Evolutionary conservation across 2,888 invertebrate species (phyloP).

Genomic region (Aelia acuminata): DNA sequence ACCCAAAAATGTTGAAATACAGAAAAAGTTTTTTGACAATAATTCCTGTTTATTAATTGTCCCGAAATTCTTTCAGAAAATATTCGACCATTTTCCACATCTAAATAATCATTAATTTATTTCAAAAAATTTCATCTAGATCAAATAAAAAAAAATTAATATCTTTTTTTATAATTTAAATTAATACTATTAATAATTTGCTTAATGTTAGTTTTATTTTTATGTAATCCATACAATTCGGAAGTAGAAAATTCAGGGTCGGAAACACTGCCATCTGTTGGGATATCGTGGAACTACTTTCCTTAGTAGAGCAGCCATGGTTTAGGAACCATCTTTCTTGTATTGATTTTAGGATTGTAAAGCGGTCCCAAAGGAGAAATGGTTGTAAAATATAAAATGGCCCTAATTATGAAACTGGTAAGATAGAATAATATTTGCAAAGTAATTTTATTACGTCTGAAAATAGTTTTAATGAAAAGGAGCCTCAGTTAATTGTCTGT

Average conservation of each 20-base stretch:
- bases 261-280: conserved; percentile 19
- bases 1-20: too few relatives aligned
- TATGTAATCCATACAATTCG: too few relatives aligned
- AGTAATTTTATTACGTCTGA: not conserved
- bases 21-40: too few relatives aligned
- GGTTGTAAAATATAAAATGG: not conserved
- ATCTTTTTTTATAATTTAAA: too few relatives aligned
- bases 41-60: too few relatives aligned
- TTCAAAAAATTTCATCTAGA: too few relatives aligned
- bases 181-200: too few relatives aligned
- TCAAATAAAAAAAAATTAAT: too few relatives aligned
- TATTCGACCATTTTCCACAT: too few relatives aligned
- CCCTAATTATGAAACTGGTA: not conserved
- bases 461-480: not conserved
- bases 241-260: not conserved
- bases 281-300: not conserved
- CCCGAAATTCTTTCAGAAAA: too few relatives aligned
- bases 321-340: conserved; percentile 14
- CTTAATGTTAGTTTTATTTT: too few relatives aligned
- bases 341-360: not conserved
- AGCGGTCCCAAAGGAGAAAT: not conserved
- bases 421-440: not conserved
- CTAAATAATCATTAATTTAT: too few relatives aligned
- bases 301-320: not conserved
- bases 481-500: not conserved